A percentile compares a stretch with the other conserved stretches of the same genome.
phyloP scores from a whole-genome alignment of 2,888 invertebrate genomes.

The Leucania comma region DNA sequence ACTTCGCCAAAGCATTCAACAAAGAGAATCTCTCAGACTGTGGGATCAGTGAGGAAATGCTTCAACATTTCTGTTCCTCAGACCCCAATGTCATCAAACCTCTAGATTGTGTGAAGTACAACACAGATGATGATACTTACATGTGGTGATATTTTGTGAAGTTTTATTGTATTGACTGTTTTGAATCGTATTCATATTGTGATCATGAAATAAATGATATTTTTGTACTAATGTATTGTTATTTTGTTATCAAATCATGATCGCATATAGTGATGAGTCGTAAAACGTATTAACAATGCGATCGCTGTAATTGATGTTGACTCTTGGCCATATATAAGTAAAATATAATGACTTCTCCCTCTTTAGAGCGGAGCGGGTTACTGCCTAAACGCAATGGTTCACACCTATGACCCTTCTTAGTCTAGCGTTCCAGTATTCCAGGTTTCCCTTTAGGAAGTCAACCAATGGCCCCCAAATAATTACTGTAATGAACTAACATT shows the following conservation, averaged over 20 bases:
- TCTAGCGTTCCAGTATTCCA: no score
- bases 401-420: no score
- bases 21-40: constrained; percentile 97
- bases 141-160: constrained; percentile 80
- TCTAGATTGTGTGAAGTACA: constrained; percentile 93
- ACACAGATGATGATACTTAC: constrained; percentile 90
- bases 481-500: no score
- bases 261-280: neutral
- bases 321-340: neutral
- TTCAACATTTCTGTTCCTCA: constrained; percentile 92
- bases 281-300: neutral
- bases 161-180: constrained; percentile 43
- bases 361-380: no score
- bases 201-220: constrained; percentile 73
- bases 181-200: constrained; percentile 63
- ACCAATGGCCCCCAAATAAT: no score
- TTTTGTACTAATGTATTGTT: constrained; percentile 59
- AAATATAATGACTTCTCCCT: no score
- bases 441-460: no score
- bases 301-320: neutral
- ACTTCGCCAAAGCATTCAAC: constrained; percentile 93
- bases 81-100: constrained; percentile 88
- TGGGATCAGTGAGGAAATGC: constrained; percentile 92
- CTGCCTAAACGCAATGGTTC: no score
- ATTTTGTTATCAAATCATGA: neutral